Conservation (phyloP, 1,140 invertebrate species). For the Brachionus calyciflorus region DNA sequence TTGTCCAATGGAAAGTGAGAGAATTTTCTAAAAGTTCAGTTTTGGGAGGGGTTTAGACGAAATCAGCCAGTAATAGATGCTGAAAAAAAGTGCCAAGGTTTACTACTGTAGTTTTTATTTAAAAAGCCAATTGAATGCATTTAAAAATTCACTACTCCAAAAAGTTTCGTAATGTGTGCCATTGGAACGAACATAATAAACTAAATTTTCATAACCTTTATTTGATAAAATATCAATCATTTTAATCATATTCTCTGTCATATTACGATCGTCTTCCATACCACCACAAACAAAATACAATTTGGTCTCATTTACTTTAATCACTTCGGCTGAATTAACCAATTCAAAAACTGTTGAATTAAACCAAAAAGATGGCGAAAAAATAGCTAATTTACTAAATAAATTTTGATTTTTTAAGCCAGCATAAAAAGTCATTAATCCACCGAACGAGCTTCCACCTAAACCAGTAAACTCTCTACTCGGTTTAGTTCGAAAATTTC, state of each 20-base stretch:
- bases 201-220: neutral
- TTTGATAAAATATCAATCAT: conserved; percentile 2
- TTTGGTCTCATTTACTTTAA: neutral
- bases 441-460: conserved; percentile 27
- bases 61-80: too few relatives aligned
- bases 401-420: conserved; percentile 30
- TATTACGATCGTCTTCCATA: neutral
- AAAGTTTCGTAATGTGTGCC: conserved; percentile 29
- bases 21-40: too few relatives aligned
- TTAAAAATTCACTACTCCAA: conserved; percentile 33
- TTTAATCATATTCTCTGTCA: conserved; percentile 15
- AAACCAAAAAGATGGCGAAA: conserved; percentile 46
- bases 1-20: too few relatives aligned
- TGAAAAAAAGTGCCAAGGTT: too few relatives aligned
- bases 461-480: neutral
- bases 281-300: conserved; percentile 38
- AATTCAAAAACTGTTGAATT: neutral
- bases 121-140: conserved; percentile 22
- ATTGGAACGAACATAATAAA: neutral
- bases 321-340: neutral
- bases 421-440: conserved; percentile 40
- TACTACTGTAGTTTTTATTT: too few relatives aligned
- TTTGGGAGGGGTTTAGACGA: too few relatives aligned
- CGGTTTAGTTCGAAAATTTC: conserved; percentile 36
- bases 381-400: conserved; percentile 33